These are phyloP conservation scores for Smutsia temminckii DNA, from an alignment of 2,797 vertebrate species.

Conservation along the genomic window DNA sequence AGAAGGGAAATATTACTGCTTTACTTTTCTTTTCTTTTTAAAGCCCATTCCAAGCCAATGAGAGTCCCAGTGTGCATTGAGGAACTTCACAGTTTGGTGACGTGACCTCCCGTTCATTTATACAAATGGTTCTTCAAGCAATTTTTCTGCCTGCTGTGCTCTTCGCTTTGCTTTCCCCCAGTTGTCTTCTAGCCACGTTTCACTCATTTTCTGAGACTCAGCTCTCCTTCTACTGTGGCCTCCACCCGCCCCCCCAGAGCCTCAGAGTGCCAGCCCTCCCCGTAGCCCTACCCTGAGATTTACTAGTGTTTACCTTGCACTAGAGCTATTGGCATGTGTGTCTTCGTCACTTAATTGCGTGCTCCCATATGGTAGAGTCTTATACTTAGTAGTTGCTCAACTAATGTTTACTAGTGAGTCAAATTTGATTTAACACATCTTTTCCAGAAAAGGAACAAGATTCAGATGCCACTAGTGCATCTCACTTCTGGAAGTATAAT, in stretches of 20 bases:
- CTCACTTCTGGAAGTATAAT: conserved; percentile 1
- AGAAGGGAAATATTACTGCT: background rate
- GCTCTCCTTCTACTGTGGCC: background rate
- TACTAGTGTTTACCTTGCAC: background rate
- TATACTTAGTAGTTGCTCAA: background rate
- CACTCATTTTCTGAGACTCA: background rate
- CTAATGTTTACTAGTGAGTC: background rate
- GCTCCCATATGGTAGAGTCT: background rate
- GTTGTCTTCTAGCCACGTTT: background rate
- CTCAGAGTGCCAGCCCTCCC: no score
- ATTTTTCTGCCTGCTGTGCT: background rate
- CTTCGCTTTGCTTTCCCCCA: background rate
- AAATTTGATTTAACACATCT: background rate
- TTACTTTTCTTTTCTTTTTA: background rate
- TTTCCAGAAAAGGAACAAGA: conserved; percentile 2
- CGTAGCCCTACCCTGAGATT: background rate
- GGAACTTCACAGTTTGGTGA: background rate
- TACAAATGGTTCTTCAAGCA: background rate
- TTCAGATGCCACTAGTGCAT: background rate
- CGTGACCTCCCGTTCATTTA: background rate
- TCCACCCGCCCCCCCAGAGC: background rate
- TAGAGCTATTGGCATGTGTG: background rate
- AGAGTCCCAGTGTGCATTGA: background rate
- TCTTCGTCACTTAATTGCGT: background rate
- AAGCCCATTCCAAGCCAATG: background rate